These are phyloP conservation scores for Naso thynnoides DNA, from an alignment of 2,797 vertebrate genomes.

Conservation along the genomic window DNA sequence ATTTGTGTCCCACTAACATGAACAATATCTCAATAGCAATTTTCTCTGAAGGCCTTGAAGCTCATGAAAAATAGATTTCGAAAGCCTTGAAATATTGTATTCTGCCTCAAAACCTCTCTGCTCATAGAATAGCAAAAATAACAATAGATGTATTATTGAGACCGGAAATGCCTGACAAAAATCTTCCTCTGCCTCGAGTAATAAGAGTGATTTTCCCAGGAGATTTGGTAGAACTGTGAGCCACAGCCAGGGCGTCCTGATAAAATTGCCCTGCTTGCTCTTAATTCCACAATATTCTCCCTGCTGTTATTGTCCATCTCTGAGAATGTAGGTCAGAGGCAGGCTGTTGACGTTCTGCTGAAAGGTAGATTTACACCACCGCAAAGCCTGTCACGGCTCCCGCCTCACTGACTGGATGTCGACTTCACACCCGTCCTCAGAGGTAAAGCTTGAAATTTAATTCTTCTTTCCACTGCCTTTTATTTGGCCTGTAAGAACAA, in stretches of 20 bases:
- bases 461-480: conserved; percentile 23
- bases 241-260: conserved; percentile 46
- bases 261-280: conserved; percentile 72
- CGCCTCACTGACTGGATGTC: conserved; percentile 43
- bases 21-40: conserved; percentile 50
- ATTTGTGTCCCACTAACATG: conserved; percentile 65
- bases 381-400: conserved; percentile 44
- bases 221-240: conserved; percentile 68
- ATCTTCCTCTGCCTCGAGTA: conserved; percentile 65
- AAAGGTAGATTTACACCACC: conserved; percentile 70
- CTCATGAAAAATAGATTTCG: conserved; percentile 74
- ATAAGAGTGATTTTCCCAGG: conserved; percentile 69
- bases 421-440: conserved; percentile 40
- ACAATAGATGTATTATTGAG: conserved; percentile 74
- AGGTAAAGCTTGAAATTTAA: conserved; percentile 37
- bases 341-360: conserved; percentile 66
- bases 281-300: conserved; percentile 78
- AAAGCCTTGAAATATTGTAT: conserved; percentile 73
- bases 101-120: conserved; percentile 53
- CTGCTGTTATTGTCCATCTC: conserved; percentile 61
- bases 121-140: conserved; percentile 58
- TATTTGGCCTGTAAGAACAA: conserved; percentile 20
- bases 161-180: conserved; percentile 74
- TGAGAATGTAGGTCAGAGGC: conserved; percentile 79
- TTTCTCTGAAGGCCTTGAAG: conserved; percentile 66